A percentile compares a stretch with the other conserved stretches of the same genome.
Conservation (phyloP, 1,140 invertebrate species). For the Bombus terrestris region DNA sequence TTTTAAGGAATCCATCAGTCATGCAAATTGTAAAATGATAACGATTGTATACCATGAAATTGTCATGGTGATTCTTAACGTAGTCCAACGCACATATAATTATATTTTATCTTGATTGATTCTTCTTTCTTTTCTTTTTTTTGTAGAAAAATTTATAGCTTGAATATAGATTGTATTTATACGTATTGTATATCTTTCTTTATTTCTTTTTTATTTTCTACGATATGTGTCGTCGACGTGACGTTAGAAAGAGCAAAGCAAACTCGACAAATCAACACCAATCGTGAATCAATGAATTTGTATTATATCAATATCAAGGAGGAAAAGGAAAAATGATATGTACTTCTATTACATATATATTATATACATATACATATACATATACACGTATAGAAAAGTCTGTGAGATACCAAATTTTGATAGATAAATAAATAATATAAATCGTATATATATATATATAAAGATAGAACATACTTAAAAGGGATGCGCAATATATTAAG, state of each 20-base stretch:
- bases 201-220: background rate
- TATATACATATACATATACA: conserved; percentile 30
- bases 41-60: background rate
- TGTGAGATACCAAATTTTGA: conserved; percentile 61
- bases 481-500: conserved; percentile 65
- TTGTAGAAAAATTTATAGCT: conserved; percentile 15
- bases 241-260: conserved; percentile 12
- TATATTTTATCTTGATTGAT: background rate
- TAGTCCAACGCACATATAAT: background rate
- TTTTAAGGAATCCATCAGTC: conserved; percentile 71
- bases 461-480: conserved; percentile 40
- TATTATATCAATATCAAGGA: conserved; percentile 25
- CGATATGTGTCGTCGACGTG: background rate
- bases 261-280: conserved; percentile 35
- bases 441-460: conserved; percentile 32
- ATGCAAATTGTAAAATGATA: conserved; percentile 40
- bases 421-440: conserved; percentile 41
- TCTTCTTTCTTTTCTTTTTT: background rate
- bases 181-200: background rate
- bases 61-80: background rate
- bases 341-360: conserved; percentile 21
- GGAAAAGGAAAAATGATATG: background rate
- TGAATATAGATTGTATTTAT: background rate
- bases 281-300: conserved; percentile 34
- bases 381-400: conserved; percentile 31